Conservation (phyloP, 2,888 invertebrate genomes). For the Vanessa cardui region DNA sequence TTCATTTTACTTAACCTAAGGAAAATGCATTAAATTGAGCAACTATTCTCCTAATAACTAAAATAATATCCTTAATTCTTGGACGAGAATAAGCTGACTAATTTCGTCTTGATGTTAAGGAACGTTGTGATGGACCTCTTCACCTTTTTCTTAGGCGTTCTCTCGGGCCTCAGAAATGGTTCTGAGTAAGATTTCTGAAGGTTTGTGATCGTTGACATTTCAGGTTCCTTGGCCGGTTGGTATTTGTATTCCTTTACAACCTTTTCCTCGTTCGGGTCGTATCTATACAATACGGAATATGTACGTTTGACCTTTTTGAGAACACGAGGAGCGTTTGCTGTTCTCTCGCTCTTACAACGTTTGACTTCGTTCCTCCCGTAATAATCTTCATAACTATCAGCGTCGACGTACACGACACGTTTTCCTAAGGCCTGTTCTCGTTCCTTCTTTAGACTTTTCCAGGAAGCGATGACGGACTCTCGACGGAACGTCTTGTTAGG, state of each 20-base stretch:
- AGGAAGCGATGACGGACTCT: conserved; percentile 78
- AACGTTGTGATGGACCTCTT: conserved; percentile 77
- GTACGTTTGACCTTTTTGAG: conserved; percentile 76
- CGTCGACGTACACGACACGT: conserved; percentile 70
- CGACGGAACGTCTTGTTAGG: conserved; percentile 78
- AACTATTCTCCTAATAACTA: conserved; percentile 55
- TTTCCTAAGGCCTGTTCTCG: conserved; percentile 76
- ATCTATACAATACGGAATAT: conserved; percentile 75
- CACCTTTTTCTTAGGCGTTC: conserved; percentile 71
- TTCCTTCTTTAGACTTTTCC: conserved; percentile 78
- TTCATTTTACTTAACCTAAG: conserved; percentile 39
- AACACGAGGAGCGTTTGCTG: conserved; percentile 57
- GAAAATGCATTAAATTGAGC: conserved; percentile 79
- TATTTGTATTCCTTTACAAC: conserved; percentile 79
- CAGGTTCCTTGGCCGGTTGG: conserved; percentile 61
- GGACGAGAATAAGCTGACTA: conserved; percentile 73
- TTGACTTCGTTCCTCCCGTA: conserved; percentile 76
- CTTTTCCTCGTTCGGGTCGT: conserved; percentile 73
- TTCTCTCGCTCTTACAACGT: conserved; percentile 75
- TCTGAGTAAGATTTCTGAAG: conserved; percentile 71
- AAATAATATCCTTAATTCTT: conserved; percentile 62
- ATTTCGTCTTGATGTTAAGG: conserved; percentile 74
- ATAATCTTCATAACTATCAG: conserved; percentile 72
- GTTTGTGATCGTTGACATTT: conserved; percentile 46
- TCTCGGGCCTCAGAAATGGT: conserved; percentile 68